Evolutionary conservation across 2,797 vertebrate genomes (phyloP).

Genomic region (Fistularia commersonii): DNA sequence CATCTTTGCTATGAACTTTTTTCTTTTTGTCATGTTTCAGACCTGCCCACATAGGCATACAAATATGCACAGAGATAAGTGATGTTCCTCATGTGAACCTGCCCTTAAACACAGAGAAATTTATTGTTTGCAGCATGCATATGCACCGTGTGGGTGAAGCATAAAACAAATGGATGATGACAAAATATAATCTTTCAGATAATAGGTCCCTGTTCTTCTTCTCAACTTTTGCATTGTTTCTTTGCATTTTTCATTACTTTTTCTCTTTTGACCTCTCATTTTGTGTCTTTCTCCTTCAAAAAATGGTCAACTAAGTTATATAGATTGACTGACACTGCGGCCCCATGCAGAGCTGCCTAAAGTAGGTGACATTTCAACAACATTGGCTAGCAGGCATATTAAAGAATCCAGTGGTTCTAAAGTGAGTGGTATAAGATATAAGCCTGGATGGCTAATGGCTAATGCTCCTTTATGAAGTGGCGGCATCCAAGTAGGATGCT

Average conservation of each 20-base stretch:
- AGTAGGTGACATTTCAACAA: constrained; percentile 97
- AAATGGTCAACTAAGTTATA: constrained; percentile 21
- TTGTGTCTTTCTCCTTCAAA: constrained; percentile 6
- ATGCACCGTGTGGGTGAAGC: constrained; percentile 51
- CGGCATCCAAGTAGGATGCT: constrained; percentile 22
- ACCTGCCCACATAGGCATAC: background rate
- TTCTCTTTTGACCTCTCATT: constrained; percentile 16
- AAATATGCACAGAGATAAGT: constrained; percentile 5
- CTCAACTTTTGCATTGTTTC: background rate
- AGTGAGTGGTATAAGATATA: constrained; percentile 86
- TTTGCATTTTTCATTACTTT: constrained; percentile 32
- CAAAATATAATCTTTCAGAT: constrained; percentile 26
- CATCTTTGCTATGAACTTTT: constrained; percentile 1
- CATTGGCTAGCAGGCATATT: constrained; percentile 73
- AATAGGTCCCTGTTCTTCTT: constrained; percentile 1
- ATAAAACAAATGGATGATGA: constrained; percentile 63
- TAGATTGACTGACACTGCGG: constrained; percentile 26
- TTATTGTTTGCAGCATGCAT: constrained; percentile 57
- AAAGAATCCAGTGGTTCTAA: constrained; percentile 86
- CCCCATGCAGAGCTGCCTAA: constrained; percentile 23
- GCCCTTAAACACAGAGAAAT: constrained; percentile 50
- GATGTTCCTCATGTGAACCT: constrained; percentile 12
- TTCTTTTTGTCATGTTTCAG: too few relatives aligned
- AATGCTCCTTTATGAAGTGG: constrained; percentile 96
- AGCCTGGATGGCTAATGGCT: constrained; percentile 86